These are phyloP conservation scores for Labia minor DNA, from an alignment of 2,888 invertebrate genomes.

Conservation along the genomic window DNA sequence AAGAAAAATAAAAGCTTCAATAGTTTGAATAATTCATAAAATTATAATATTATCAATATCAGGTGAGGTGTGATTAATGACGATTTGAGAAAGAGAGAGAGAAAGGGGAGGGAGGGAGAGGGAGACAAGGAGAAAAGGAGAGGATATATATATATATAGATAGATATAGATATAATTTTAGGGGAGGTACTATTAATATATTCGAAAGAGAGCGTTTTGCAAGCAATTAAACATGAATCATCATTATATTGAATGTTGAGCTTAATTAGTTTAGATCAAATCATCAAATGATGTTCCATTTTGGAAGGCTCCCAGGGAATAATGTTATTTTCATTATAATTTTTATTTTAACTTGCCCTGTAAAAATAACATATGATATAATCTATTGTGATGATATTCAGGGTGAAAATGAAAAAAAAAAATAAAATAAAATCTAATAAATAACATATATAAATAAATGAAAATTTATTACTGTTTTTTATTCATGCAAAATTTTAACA, in stretches of 20 bases:
- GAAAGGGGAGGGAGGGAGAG: background rate
- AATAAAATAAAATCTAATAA: too few relatives aligned
- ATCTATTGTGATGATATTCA: too few relatives aligned
- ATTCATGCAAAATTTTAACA: too few relatives aligned
- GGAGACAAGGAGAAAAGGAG: background rate
- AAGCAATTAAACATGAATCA: constrained; percentile 7
- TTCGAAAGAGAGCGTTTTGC: constrained; percentile 13
- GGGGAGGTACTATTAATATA: background rate
- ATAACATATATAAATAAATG: too few relatives aligned
- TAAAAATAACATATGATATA: too few relatives aligned
- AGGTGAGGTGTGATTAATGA: constrained; percentile 13
- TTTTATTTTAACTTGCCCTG: too few relatives aligned
- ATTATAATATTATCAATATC: background rate
- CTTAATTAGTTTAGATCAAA: constrained; percentile 8
- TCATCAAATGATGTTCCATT: background rate
- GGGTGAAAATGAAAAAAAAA: too few relatives aligned
- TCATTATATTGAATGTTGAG: background rate
- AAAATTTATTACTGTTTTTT: too few relatives aligned
- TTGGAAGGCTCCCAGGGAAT: background rate
- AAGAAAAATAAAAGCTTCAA: background rate
- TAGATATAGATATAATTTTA: background rate
- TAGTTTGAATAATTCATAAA: background rate
- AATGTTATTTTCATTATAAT: too few relatives aligned
- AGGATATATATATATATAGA: background rate
- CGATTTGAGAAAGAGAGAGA: too few relatives aligned